Base-by-base conservation (phyloP, 64 coral and sea anemone genomes). In the Hydrozoanthus tunicans region DNA sequence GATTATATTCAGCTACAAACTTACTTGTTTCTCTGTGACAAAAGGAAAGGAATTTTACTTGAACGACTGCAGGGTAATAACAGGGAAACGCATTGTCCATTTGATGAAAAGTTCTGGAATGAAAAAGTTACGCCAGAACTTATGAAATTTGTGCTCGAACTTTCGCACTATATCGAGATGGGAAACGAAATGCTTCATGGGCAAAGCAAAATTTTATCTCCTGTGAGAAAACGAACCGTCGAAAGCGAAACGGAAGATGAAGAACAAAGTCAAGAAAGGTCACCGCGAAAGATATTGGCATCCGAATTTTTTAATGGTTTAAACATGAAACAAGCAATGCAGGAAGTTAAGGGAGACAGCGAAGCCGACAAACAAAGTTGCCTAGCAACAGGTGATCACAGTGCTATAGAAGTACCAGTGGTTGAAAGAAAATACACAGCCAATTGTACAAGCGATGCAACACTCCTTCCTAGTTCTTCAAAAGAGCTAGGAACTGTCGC, bases 1-100 rank as follows among this genome's bases (percentile, higher is more conserved):
- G 97, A 99, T 85, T 93, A 90, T 9, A 91, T 99, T 73, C 97
- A 99, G 78, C 85, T 99, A 0, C 97, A 99, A 90, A 91, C 94
- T 5, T 99, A 99, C 27, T 75, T 99, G 64, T 99, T 90, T 71
- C 70, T 99, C 2, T 91, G 92, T 66, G 90, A 94, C 12, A 99
- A 91, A 86, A 69, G 64, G 15, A 81, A 90, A 77, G 97, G 97
- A 9, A 68, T 99, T 23, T 88, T 99, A 68, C 79, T 99, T 5
- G 97, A 99, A 81, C 79, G 97, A 84, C 69, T 96, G 58, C 81
- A 64, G 15, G 92, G 94, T 3, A 51, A 92, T 12, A 93, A 99
- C 67, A 89, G 67, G 62, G 97, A 99, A 54, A 90, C 97, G 0
- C 23, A 11, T 23, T 93, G 93, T 77, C 85, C 91, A 5, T 99